Evolutionary conservation across 1,140 invertebrate genomes (phyloP).

Genomic region (Magallana angulata): DNA sequence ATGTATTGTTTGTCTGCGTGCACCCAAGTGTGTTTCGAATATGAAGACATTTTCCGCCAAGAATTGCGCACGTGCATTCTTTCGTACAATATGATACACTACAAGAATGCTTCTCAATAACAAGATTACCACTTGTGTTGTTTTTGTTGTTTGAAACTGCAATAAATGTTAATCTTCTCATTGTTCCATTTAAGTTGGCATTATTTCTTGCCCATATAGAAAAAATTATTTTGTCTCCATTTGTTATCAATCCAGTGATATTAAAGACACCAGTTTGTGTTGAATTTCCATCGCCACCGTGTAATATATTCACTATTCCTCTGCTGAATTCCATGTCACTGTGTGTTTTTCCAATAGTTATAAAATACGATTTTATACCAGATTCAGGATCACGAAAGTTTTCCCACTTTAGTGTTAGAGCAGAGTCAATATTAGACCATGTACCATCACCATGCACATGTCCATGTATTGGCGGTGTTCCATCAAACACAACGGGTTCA

Average conservation of each 20-base stretch:
- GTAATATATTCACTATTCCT: conserved; percentile 38
- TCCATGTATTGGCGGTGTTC: conserved; percentile 63
- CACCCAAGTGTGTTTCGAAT: neutral
- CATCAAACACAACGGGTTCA: conserved; percentile 59
- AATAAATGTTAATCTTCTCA: conserved; percentile 48
- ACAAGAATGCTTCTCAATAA: conserved; percentile 59
- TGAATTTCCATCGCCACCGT: neutral
- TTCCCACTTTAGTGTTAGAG: conserved; percentile 54
- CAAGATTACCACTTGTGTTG: conserved; percentile 38
- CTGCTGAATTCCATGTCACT: conserved; percentile 56
- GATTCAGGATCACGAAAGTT: conserved; percentile 66
- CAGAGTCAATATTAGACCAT: conserved; percentile 47
- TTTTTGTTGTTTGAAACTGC: conserved; percentile 24
- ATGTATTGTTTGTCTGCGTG: neutral
- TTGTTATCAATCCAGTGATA: conserved; percentile 6
- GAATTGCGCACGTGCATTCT: conserved; percentile 63
- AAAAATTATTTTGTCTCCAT: conserved; percentile 52
- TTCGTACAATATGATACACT: conserved; percentile 55
- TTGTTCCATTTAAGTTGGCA: conserved; percentile 46
- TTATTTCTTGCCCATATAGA: conserved; percentile 54
- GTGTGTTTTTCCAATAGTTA: conserved; percentile 58
- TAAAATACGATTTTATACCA: conserved; percentile 50
- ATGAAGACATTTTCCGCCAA: conserved; percentile 54
- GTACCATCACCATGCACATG: conserved; percentile 56
- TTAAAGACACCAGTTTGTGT: conserved; percentile 33